A percentile compares a stretch with the other conserved stretches of the same genome.
Conservation (phyloP, 2,797 vertebrate species). For the Microchirus variegatus region DNA sequence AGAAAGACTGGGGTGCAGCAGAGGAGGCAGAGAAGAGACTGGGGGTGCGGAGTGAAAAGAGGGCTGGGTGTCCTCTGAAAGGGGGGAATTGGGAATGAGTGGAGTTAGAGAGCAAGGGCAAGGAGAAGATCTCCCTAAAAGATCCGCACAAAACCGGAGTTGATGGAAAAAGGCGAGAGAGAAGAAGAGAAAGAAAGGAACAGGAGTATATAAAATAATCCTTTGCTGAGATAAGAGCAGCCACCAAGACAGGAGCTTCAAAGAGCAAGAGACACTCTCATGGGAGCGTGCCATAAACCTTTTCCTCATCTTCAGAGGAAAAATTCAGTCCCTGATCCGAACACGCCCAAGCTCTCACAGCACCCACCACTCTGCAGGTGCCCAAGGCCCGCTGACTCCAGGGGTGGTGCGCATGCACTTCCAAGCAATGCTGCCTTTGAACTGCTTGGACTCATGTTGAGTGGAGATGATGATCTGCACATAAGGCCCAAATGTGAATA, state of each 20-base stretch:
- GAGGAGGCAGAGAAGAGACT: conserved; percentile 51
- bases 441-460: conserved; percentile 70
- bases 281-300: conserved; percentile 85
- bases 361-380: conserved; percentile 72
- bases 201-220: conserved; percentile 88
- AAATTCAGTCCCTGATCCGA: conserved; percentile 81
- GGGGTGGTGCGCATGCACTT: conserved; percentile 68
- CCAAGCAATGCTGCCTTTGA: conserved; percentile 73
- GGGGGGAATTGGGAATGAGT: conserved; percentile 58
- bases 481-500: conserved; percentile 78
- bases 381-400: conserved; percentile 64
- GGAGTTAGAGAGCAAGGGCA: conserved; percentile 53
- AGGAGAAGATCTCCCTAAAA: conserved; percentile 57
- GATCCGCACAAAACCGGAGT: conserved; percentile 42
- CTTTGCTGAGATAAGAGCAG: conserved; percentile 91
- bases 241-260: conserved; percentile 94
- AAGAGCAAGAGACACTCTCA: conserved; percentile 86
- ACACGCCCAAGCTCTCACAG: conserved; percentile 75
- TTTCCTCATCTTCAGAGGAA: conserved; percentile 85
- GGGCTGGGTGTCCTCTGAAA: conserved; percentile 46
- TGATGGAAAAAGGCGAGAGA: conserved; percentile 45
- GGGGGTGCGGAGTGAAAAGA: conserved; percentile 45
- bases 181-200: conserved; percentile 59
- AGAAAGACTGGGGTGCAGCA: conserved; percentile 52
- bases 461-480: conserved; percentile 76